phyloP scores from a whole-genome alignment of 2,113 vertebrate species.

The Synodontis membranacea region DNA sequence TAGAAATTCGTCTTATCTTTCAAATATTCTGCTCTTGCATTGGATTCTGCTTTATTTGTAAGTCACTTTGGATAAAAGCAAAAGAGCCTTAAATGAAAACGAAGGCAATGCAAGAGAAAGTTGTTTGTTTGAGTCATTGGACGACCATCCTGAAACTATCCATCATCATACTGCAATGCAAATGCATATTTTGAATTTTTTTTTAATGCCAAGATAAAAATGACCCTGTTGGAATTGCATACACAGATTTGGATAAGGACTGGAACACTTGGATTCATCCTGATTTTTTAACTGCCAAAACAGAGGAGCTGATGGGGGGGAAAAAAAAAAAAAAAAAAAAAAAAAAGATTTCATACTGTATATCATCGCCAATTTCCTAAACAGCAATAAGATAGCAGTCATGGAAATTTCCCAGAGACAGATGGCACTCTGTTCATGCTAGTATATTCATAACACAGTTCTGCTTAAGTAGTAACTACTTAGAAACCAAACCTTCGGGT shows the following conservation, averaged over 20 bases:
- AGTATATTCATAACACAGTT: slow-evolving; percentile 11
- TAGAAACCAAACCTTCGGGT: not conserved
- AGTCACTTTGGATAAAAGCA: not conserved
- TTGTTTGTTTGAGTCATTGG: not conserved
- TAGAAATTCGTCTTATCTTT: not conserved
- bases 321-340: not conserved
- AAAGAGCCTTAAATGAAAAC: not conserved
- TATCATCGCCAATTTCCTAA: not conserved
- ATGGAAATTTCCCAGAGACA: slow-evolving; percentile 15
- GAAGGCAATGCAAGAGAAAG: not conserved
- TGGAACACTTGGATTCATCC: not conserved
- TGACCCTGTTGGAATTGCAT: not conserved
- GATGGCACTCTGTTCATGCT: slow-evolving; percentile 20
- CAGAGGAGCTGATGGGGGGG: not conserved
- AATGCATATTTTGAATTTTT: not conserved
- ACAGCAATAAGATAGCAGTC: not conserved
- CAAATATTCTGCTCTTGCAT: not conserved
- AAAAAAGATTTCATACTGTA: not conserved
- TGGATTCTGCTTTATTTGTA: not conserved
- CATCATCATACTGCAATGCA: not conserved
- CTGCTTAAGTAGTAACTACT: not conserved
- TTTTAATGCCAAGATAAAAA: not conserved
- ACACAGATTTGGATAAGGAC: not conserved
- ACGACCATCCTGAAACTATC: not conserved
- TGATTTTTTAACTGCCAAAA: slow-evolving; percentile 2